phyloP scores from a whole-genome alignment of 2,888 invertebrate species.

The Apocheima hispidaria region DNA sequence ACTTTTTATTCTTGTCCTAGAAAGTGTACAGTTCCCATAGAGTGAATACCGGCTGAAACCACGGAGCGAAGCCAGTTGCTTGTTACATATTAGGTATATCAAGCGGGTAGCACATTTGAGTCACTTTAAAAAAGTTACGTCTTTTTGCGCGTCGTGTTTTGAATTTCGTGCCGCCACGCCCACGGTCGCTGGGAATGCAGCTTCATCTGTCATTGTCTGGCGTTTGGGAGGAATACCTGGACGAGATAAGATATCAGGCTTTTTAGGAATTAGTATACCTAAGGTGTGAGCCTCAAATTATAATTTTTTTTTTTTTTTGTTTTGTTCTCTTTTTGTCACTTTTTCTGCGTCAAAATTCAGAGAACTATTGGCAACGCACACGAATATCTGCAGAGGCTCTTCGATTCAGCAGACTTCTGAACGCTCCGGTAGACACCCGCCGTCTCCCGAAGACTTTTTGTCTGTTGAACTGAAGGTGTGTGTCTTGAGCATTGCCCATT shows the following conservation, averaged over 20 bases:
- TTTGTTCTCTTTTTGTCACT: no score
- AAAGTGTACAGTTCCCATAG: no score
- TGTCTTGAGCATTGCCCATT: no score
- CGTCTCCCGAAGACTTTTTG: no score
- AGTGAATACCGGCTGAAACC: neutral
- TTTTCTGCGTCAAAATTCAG: no score
- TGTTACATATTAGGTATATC: neutral
- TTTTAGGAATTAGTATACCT: constrained; percentile 15
- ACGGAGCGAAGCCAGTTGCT: neutral
- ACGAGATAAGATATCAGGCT: constrained; percentile 25
- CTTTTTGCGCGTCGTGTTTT: constrained; percentile 54
- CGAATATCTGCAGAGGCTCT: no score
- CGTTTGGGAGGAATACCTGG: constrained; percentile 48
- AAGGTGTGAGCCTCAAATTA: no score
- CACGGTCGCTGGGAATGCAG: constrained; percentile 65
- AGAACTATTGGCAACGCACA: no score
- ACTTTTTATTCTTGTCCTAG: neutral
- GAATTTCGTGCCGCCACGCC: constrained; percentile 63
- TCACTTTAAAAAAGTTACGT: constrained; percentile 55
- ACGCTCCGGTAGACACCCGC: no score
- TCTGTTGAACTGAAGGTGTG: no score
- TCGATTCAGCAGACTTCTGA: no score
- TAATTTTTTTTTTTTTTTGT: no score
- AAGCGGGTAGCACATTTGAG: constrained; percentile 27
- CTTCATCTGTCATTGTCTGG: constrained; percentile 77